Conservation (phyloP, 2,888 invertebrate genomes). For the Noctuana brunneofusca region DNA sequence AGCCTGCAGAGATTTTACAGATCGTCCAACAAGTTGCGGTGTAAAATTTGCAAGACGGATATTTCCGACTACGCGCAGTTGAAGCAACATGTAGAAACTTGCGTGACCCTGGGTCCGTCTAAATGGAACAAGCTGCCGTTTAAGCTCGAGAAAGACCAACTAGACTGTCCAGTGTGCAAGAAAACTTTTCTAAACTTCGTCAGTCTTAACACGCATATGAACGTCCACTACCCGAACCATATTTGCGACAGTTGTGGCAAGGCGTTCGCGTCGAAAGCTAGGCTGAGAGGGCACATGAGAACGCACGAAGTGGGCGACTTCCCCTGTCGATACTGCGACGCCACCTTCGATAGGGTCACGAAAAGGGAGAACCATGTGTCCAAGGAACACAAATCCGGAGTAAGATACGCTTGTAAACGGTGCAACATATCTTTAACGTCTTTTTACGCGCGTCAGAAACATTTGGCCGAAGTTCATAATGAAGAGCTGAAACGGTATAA, state of each 20-base stretch:
- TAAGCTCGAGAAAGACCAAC: conserved; percentile 71
- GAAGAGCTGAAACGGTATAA: conserved; percentile 75
- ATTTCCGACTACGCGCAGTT: conserved; percentile 57
- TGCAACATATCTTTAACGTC: conserved; percentile 70
- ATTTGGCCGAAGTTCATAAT: conserved; percentile 72
- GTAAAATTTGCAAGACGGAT: conserved; percentile 67
- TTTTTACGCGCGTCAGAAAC: conserved; percentile 73
- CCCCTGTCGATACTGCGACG: conserved; percentile 66
- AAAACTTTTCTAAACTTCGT: conserved; percentile 72
- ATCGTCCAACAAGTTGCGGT: conserved; percentile 48
- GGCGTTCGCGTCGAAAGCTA: conserved; percentile 77
- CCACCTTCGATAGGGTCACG: conserved; percentile 69
- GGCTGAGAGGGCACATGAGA: conserved; percentile 76
- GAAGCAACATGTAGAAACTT: conserved; percentile 59
- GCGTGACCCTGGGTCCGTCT: conserved; percentile 49
- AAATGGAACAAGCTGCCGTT: conserved; percentile 70
- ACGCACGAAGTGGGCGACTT: conserved; percentile 79
- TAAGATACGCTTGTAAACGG: conserved; percentile 69
- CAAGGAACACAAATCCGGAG: conserved; percentile 72
- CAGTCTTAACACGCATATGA: conserved; percentile 77
- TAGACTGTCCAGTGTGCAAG: conserved; percentile 72
- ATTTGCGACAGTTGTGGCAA: conserved; percentile 80
- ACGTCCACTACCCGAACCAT: conserved; percentile 76
- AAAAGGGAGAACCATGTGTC: conserved; percentile 75
- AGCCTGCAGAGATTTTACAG: conserved; percentile 62